Conservation (phyloP, 2,113 vertebrate species). For the Apteryx owenii region DNA sequence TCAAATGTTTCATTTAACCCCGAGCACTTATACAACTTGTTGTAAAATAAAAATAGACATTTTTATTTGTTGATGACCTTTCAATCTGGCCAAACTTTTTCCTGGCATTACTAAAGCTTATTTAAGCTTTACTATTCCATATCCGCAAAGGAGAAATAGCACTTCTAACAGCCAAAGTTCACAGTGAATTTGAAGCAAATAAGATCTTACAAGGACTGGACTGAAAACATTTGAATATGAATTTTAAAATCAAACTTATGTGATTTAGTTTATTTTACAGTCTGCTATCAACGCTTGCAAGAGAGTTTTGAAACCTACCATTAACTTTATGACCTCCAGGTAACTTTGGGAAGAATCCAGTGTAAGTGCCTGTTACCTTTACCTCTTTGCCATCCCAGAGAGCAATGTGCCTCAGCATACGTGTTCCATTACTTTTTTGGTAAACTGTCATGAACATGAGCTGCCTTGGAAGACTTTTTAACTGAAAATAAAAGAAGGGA, state of each 20-base stretch:
- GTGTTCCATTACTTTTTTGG: conserved; percentile 65
- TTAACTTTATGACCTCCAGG: conserved; percentile 71
- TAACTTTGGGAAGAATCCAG: conserved; percentile 68
- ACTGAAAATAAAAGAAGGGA: conserved; percentile 44
- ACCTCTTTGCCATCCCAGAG: conserved; percentile 79
- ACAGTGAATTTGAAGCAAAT: neutral
- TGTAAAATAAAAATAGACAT: neutral
- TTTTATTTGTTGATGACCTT: neutral
- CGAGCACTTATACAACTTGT: neutral
- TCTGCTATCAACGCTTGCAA: neutral
- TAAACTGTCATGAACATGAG: conserved; percentile 67
- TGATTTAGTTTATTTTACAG: neutral
- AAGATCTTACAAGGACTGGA: neutral
- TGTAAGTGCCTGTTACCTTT: conserved; percentile 69
- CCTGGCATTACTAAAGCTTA: neutral
- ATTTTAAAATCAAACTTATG: neutral
- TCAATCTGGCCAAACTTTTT: neutral
- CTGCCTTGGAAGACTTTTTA: conserved; percentile 74
- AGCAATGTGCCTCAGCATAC: conserved; percentile 67
- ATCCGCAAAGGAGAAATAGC: neutral
- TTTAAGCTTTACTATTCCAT: neutral
- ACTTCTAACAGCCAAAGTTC: neutral
- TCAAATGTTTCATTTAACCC: neutral
- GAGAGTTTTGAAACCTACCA: conserved; percentile 65
- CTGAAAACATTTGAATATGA: neutral